Evolutionary conservation across 2,113 vertebrate species (phyloP).

Genomic region (Otus sunia): DNA sequence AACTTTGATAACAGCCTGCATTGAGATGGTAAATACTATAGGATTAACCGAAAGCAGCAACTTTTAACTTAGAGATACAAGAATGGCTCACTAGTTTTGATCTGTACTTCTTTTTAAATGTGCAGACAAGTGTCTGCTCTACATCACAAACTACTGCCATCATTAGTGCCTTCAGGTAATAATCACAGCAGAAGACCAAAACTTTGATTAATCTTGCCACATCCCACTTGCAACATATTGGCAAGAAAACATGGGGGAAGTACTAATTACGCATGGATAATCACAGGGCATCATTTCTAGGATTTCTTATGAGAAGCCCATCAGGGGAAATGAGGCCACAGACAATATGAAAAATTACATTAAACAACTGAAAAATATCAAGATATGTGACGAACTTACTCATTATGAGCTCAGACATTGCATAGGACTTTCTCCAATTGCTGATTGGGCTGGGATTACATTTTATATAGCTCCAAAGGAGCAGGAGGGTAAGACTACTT

Average conservation of each 20-base stretch:
- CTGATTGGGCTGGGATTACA: neutral
- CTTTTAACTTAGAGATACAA: neutral
- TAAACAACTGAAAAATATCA: neutral
- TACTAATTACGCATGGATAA: neutral
- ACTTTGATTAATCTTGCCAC: neutral
- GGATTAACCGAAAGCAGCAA: neutral
- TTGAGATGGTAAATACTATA: neutral
- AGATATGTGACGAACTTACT: neutral
- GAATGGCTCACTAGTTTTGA: neutral
- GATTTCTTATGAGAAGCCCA: neutral
- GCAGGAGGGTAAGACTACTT: neutral
- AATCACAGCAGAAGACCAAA: neutral
- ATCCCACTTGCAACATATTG: conserved; percentile 6
- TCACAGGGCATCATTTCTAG: neutral
- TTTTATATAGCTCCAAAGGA: neutral
- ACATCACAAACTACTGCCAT: neutral
- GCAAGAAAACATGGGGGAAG: neutral
- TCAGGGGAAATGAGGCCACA: neutral
- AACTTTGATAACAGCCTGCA: neutral
- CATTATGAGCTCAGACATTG: neutral
- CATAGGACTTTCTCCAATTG: neutral
- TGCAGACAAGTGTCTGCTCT: neutral
- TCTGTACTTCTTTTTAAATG: neutral
- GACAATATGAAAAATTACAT: neutral
- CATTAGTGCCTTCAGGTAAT: neutral